Conservation (phyloP, 2,797 vertebrate species). For the Perodicticus potto region DNA sequence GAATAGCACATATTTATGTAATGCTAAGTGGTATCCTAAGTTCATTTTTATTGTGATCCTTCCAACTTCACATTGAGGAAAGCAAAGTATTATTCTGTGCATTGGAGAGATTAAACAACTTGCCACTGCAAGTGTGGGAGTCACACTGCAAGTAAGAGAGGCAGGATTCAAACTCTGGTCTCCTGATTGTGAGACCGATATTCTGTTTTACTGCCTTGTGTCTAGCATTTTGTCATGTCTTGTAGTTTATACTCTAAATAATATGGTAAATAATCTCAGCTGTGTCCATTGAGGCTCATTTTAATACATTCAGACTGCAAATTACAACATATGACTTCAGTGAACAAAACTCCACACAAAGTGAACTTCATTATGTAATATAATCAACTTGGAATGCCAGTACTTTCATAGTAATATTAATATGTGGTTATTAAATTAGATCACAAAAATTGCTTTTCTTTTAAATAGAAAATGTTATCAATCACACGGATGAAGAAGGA, state of each 20-base stretch:
- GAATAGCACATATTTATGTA: neutral
- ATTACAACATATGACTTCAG: neutral
- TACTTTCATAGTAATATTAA: slow-evolving; percentile 68
- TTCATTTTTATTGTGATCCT: neutral
- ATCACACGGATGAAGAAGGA: slow-evolving; percentile 98
- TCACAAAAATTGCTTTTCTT: slow-evolving; percentile 84
- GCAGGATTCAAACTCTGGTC: neutral
- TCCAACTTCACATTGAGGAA: neutral
- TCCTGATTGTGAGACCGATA: neutral
- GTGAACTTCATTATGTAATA: neutral
- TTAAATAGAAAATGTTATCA: slow-evolving; percentile 96
- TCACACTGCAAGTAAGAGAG: neutral
- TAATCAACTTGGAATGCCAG: slow-evolving; percentile 44
- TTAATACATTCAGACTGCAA: neutral
- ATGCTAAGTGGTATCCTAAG: neutral
- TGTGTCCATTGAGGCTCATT: neutral
- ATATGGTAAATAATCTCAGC: neutral
- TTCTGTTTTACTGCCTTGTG: neutral
- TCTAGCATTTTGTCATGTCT: neutral
- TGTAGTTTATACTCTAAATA: neutral
- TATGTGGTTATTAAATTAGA: slow-evolving; percentile 78
- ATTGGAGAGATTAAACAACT: slow-evolving; percentile 25
- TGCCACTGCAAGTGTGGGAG: no score
- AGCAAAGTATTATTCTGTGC: neutral
- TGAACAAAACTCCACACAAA: neutral